Percentiles rank a stretch among this genome's conserved stretches.
phyloP scores from a whole-genome alignment of 2,888 invertebrate species.

The Polydrusus pterygomalis region DNA sequence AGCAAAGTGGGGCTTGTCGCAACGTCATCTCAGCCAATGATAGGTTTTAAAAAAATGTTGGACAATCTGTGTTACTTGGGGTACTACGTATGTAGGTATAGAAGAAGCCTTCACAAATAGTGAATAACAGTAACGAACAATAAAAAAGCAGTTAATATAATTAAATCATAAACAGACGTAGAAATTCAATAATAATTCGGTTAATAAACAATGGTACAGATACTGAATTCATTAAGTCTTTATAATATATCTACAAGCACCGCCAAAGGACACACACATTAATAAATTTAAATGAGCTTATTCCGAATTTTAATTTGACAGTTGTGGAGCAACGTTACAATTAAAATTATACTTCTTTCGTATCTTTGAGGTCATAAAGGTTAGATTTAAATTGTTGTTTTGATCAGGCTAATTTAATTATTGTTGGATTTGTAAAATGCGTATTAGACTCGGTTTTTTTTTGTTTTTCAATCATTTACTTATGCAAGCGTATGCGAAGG shows the following conservation, averaged over 20 bases:
- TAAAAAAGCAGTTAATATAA: not conserved
- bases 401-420: not conserved
- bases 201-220: conserved; percentile 9
- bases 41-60: too few relatives aligned
- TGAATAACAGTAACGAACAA: not conserved
- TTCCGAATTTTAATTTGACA: conserved; percentile 35
- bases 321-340: conserved; percentile 35
- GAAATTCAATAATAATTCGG: conserved; percentile 19
- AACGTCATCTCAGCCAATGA: too few relatives aligned
- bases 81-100: too few relatives aligned
- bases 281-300: conserved; percentile 37
- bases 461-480: too few relatives aligned
- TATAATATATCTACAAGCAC: conserved; percentile 4
- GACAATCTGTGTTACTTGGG: too few relatives aligned
- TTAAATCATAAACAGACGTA: not conserved
- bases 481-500: too few relatives aligned
- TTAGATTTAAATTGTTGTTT: conserved; percentile 14
- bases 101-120: too few relatives aligned
- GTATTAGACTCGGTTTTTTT: too few relatives aligned
- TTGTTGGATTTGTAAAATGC: too few relatives aligned
- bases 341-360: conserved; percentile 19
- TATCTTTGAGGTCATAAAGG: conserved; percentile 18
- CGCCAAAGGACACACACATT: conserved; percentile 29
- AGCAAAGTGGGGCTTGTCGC: too few relatives aligned
- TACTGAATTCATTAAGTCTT: not conserved